Conservation (phyloP, 2,113 vertebrate species). For the Grammomys surdaster region DNA sequence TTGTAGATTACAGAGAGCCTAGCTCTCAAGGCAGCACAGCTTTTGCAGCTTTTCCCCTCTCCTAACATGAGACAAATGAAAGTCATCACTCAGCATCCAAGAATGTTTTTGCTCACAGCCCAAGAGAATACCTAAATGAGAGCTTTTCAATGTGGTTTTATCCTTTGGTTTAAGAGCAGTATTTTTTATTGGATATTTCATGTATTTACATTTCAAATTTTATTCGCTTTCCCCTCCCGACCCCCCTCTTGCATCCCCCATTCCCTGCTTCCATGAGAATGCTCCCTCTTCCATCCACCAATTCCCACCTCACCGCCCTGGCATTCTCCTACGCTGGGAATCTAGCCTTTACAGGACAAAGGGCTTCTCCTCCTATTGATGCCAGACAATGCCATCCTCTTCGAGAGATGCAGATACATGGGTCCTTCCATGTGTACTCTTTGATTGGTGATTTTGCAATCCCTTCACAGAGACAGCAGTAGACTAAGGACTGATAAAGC, state of each 20-base stretch:
- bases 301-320: no score
- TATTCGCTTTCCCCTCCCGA: no score
- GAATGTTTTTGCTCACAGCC: conserved; percentile 51
- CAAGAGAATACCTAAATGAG: conserved; percentile 64
- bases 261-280: no score
- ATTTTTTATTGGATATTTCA: background rate
- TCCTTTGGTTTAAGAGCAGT: conserved; percentile 57
- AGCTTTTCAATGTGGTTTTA: conserved; percentile 64
- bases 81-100: conserved; percentile 10
- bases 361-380: no score
- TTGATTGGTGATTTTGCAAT: background rate
- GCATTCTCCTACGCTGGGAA: no score
- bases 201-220: no score
- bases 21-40: background rate
- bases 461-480: conserved; percentile 47
- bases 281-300: no score
- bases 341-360: no score
- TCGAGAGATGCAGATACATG: no score
- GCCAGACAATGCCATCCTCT: no score
- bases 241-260: no score
- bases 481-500: conserved; percentile 16
- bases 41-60: background rate
- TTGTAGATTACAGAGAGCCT: background rate
- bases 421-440: no score
- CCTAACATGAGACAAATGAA: background rate